A percentile compares a stretch with the other conserved stretches of the same genome.
phyloP scores from a whole-genome alignment of 2,888 invertebrate genomes.

The Dasypolia templi region DNA sequence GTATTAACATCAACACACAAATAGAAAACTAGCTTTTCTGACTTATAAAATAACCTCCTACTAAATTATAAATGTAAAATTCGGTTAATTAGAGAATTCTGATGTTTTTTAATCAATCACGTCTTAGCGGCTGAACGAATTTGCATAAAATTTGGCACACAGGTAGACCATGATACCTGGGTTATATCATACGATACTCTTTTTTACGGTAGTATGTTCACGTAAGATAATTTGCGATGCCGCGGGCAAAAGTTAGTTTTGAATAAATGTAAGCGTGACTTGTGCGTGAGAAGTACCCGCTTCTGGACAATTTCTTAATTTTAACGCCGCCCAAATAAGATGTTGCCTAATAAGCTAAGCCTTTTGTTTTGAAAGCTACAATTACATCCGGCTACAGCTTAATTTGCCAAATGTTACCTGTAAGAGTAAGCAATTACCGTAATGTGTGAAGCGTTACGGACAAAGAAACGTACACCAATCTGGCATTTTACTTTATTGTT shows the following conservation, averaged over 20 bases:
- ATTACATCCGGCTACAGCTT: too few relatives aligned
- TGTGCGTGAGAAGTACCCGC: not conserved
- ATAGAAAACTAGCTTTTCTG: not conserved
- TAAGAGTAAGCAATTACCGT: not conserved
- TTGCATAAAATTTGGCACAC: not conserved
- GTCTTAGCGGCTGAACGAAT: not conserved
- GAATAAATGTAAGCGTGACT: not conserved
- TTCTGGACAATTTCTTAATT: not conserved
- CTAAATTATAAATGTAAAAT: not conserved
- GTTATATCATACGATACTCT: not conserved
- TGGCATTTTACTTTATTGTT: not conserved
- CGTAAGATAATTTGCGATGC: not conserved
- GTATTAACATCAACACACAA: not conserved
- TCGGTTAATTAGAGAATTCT: not conserved
- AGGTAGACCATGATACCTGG: not conserved
- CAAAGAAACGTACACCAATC: not conserved
- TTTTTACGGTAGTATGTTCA: not conserved
- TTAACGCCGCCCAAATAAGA: not conserved
- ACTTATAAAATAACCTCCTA: not conserved
- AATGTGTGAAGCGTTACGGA: not conserved
- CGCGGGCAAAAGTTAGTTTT: not conserved
- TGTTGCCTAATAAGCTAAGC: not conserved
- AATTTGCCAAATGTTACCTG: not conserved
- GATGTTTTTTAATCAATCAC: not conserved
- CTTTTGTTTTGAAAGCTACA: not conserved